Percentiles rank a stretch among this genome's conserved stretches.
Evolutionary conservation across 2,113 vertebrate genomes (phyloP).

Genomic region (Notarius lentiginosus): DNA sequence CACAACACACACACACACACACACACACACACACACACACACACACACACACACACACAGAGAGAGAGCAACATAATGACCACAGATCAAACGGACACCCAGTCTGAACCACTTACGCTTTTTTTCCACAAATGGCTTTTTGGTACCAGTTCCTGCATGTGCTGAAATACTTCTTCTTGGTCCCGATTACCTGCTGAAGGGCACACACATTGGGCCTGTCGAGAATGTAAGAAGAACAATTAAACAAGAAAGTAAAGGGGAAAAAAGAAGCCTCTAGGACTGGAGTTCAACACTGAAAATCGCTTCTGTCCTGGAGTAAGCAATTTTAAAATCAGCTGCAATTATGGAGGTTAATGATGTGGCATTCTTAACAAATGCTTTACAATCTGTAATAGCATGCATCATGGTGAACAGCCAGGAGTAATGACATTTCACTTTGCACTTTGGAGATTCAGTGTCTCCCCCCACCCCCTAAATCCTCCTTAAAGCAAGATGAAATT

Average conservation of each 20-base stretch:
- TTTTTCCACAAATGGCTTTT: slow-evolving; percentile 90
- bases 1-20: background rate
- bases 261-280: background rate
- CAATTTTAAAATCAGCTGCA: background rate
- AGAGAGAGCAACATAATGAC: background rate
- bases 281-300: background rate
- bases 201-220: slow-evolving; percentile 90
- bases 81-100: background rate
- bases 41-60: slow-evolving; percentile 1
- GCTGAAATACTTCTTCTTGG: slow-evolving; percentile 96
- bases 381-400: background rate
- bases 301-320: background rate
- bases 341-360: background rate
- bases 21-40: background rate
- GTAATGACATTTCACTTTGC: background rate
- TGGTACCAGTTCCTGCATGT: slow-evolving; percentile 97
- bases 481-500: background rate
- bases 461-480: background rate
- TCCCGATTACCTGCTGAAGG: slow-evolving; percentile 89
- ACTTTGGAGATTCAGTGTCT: background rate
- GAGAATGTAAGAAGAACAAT: background rate
- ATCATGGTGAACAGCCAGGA: background rate
- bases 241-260: background rate
- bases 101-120: slow-evolving; percentile 84
- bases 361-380: slow-evolving; percentile 8